phyloP scores from a whole-genome alignment of 2,888 invertebrate species.

The Lepidocyrtoides sp. region DNA sequence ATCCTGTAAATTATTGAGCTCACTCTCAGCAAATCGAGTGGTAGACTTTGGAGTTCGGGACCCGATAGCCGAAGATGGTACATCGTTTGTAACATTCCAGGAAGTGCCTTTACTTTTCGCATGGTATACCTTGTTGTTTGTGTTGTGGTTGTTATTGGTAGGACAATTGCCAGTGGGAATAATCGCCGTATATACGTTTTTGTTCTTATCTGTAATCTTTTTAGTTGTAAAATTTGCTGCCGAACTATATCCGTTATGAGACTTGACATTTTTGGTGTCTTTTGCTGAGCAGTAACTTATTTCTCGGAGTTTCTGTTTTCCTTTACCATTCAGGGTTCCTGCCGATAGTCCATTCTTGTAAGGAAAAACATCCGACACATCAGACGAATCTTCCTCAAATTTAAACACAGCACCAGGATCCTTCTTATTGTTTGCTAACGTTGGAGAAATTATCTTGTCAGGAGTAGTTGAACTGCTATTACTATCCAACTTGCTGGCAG shows the following conservation, averaged over 20 bases:
- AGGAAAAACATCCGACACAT: conserved; percentile 49
- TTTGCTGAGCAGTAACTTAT: conserved; percentile 28
- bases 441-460: conserved; percentile 87
- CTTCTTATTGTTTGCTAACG: conserved; percentile 84
- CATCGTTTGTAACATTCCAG: not conserved
- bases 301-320: conserved; percentile 50
- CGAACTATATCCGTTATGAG: conserved; percentile 13
- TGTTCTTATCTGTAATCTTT: conserved; percentile 67
- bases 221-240: conserved; percentile 53
- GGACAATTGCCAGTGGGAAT: conserved; percentile 13
- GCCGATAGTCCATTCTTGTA: conserved; percentile 60
- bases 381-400: conserved; percentile 77
- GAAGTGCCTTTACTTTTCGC: conserved; percentile 4
- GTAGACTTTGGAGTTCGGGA: conserved; percentile 24
- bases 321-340: conserved; percentile 46
- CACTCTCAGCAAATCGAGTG: conserved; percentile 18
- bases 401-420: conserved; percentile 86
- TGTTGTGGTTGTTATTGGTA: not conserved
- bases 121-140: not conserved
- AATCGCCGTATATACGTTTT: conserved; percentile 60
- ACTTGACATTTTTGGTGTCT: conserved; percentile 32
- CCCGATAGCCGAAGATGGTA: not conserved
- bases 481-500: conserved; percentile 77
- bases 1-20: conserved; percentile 63
- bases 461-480: not conserved